Base-by-base conservation (phyloP, 2,888 invertebrate genomes). In the Torymus texanus region DNA sequence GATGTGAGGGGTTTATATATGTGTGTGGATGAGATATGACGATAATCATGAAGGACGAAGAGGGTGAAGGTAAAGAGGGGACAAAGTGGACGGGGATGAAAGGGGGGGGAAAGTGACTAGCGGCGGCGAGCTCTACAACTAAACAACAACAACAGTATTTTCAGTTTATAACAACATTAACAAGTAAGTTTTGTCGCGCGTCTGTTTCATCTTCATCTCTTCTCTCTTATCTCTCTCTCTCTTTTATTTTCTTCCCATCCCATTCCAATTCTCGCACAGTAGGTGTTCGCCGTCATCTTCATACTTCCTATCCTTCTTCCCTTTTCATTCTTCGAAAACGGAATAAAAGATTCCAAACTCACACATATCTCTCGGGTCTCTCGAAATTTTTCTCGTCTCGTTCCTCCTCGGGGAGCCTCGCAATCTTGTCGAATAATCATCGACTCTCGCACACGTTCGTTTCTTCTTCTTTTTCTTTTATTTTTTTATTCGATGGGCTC, bases 101-200 rank as follows among this genome's bases (percentile, higher is more conserved):
- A 41, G 41, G 82, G 81, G 77, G 82, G 81, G 81, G 66, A 78
- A 86, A 90, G 89, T 90, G 90, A 90, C 90, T 90, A 90, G 90
- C 89, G 90, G 90, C 89, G 89, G 90, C 90, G 90, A 90, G 90
- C 89, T 90, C 90, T 90, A 90, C 89, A 90, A 90, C 90, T 90
- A 90, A 90, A 90, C 90, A 90, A 90, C 90, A 90, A 90, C 89
- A 90, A 90, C 90, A 90, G 90, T 90, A 90, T 90, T 90, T 82
- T 90, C 88, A 90, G 90, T 88, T 87, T 89, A 90, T 90, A 90
- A 90, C 90, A 90, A 90, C 89, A 90, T 90, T 89, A 90, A 90
- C 90, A 90, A 90, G 89, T 89, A 89, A 89, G 88, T 88, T 88
- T 86, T 71, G 82, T 79, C 82, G 78, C 84, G 84, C 83, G 81